These are phyloP conservation scores for Acanthosepion esculentum DNA, from an alignment of 2,888 invertebrate genomes.

Conservation along the genomic window DNA sequence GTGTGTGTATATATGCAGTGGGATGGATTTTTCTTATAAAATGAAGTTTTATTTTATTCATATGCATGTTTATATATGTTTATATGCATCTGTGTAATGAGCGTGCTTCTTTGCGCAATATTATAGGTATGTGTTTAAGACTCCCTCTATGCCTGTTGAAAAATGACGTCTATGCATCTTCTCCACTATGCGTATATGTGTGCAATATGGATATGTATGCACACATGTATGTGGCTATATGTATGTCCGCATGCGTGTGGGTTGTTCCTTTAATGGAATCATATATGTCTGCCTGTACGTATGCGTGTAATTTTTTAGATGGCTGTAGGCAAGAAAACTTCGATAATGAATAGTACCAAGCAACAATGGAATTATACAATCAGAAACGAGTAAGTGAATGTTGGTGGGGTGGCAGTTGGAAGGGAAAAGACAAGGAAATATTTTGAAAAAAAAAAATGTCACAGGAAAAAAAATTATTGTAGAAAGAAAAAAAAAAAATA, in stretches of 20 bases:
- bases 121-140: not conserved
- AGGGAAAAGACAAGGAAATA: not conserved
- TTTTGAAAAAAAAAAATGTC: not conserved
- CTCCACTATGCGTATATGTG: not conserved
- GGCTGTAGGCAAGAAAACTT: not conserved
- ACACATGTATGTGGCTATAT: not conserved
- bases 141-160: not conserved
- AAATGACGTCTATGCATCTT: not conserved
- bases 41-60: not conserved
- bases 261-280: not conserved
- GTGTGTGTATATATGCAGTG: not conserved
- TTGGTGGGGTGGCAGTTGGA: not conserved
- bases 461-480: not conserved
- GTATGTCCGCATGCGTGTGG: not conserved
- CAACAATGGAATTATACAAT: constrained; percentile 10
- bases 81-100: not conserved
- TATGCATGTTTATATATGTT: not conserved
- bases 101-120: not conserved
- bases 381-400: not conserved
- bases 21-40: not conserved
- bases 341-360: not conserved
- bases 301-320: not conserved
- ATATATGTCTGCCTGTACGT: not conserved
- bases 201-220: not conserved
- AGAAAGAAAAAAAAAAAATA: not conserved